phyloP scores from a whole-genome alignment of 2,888 invertebrate genomes.

The Synergus itoensis region DNA sequence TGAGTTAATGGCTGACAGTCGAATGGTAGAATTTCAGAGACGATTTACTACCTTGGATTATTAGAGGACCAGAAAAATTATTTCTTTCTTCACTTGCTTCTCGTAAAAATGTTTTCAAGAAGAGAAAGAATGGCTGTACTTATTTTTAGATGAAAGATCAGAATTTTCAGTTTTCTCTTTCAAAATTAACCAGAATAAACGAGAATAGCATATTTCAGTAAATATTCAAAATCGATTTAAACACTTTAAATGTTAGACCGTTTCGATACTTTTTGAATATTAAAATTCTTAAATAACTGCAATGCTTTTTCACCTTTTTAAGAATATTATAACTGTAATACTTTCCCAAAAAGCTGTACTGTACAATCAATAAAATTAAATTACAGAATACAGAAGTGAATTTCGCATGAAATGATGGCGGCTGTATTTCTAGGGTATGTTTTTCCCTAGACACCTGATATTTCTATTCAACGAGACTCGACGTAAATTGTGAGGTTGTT shows the following conservation, averaged over 20 bases:
- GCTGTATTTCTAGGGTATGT: background rate
- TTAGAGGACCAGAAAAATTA: constrained; percentile 13
- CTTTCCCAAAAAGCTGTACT: background rate
- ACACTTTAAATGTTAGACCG: too few relatives aligned
- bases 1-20: constrained; percentile 28
- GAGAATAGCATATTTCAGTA: too few relatives aligned
- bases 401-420: background rate
- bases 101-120: background rate
- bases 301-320: too few relatives aligned
- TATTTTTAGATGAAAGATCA: too few relatives aligned
- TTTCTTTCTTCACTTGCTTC: background rate
- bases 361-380: background rate
- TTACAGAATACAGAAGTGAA: background rate
- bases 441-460: background rate
- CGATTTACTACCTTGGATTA: constrained; percentile 22
- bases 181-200: too few relatives aligned
- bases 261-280: too few relatives aligned
- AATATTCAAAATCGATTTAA: too few relatives aligned
- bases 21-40: constrained; percentile 25
- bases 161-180: too few relatives aligned
- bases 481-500: background rate
- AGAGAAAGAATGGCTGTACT: too few relatives aligned
- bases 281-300: too few relatives aligned
- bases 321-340: too few relatives aligned
- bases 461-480: background rate